phyloP scores from a whole-genome alignment of 2,797 vertebrate species.

The Spinus pinus region DNA sequence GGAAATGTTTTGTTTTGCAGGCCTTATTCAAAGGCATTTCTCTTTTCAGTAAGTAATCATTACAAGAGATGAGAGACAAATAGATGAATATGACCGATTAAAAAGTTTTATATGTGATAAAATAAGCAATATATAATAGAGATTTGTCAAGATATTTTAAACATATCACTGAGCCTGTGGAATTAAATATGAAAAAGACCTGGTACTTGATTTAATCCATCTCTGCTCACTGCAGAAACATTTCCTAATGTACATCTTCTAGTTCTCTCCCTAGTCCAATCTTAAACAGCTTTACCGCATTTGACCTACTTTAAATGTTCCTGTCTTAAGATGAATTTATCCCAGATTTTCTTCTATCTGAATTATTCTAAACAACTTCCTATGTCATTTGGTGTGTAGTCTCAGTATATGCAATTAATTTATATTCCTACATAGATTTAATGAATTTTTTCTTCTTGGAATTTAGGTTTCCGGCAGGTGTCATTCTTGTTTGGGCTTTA shows the following conservation, averaged over 20 bases:
- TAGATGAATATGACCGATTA: background rate
- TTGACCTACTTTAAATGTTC: background rate
- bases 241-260: background rate
- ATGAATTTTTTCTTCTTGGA: background rate
- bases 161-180: background rate
- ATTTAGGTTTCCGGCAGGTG: background rate
- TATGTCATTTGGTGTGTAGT: background rate
- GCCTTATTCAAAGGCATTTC: constrained; percentile 41
- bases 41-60: constrained; percentile 32
- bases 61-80: constrained; percentile 6
- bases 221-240: background rate
- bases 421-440: background rate
- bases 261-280: background rate
- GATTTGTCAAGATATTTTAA: constrained; percentile 4
- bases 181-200: background rate
- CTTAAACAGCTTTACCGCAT: background rate
- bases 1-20: constrained; percentile 59
- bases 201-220: background rate
- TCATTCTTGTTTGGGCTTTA: background rate
- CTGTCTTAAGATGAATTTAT: background rate
- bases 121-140: constrained; percentile 2
- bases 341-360: background rate
- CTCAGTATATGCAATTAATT: background rate
- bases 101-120: background rate
- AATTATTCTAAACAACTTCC: background rate